Conservation (phyloP, 2,888 invertebrate genomes). For the Folsomia manolachei region DNA sequence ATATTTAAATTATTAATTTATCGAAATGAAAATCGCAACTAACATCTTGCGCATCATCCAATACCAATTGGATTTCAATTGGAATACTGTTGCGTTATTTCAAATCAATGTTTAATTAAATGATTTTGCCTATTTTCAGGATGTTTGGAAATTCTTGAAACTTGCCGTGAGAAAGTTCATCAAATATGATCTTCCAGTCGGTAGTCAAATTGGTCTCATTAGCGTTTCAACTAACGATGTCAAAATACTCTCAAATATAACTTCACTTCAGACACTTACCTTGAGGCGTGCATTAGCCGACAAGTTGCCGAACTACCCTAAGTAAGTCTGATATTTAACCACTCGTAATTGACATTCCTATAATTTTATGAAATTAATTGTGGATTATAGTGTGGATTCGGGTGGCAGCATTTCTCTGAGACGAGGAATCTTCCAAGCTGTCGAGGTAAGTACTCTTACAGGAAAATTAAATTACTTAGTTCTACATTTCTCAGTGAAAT, state of each 20-base stretch:
- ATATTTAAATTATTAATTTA: no score
- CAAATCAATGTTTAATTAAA: slow-evolving; percentile 4
- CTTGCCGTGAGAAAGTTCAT: slow-evolving; percentile 50
- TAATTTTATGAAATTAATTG: no score
- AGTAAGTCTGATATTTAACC: no score
- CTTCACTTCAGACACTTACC: slow-evolving; percentile 47
- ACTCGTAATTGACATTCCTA: no score
- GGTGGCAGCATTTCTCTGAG: slow-evolving; percentile 50
- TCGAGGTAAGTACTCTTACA: slow-evolving; percentile 40
- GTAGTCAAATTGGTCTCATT: slow-evolving; percentile 50
- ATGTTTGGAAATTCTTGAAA: slow-evolving; percentile 51
- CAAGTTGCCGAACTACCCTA: slow-evolving; percentile 51
- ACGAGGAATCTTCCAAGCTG: slow-evolving; percentile 49
- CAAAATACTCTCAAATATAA: slow-evolving; percentile 50
- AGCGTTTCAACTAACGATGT: slow-evolving; percentile 50
- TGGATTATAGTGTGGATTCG: slow-evolving; percentile 48
- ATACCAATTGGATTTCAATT: no score
- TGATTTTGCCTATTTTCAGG: slow-evolving; percentile 36
- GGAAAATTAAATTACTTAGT: not conserved
- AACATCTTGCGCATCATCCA: no score
- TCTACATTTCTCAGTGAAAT: no score
- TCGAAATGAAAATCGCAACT: no score
- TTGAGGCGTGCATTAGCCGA: slow-evolving; percentile 49
- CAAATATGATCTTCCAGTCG: slow-evolving; percentile 49
- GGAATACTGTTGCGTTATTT: not conserved